Evolutionary conservation across 2,888 invertebrate genomes (phyloP).

Genomic region (Parthenolecanium corni): DNA sequence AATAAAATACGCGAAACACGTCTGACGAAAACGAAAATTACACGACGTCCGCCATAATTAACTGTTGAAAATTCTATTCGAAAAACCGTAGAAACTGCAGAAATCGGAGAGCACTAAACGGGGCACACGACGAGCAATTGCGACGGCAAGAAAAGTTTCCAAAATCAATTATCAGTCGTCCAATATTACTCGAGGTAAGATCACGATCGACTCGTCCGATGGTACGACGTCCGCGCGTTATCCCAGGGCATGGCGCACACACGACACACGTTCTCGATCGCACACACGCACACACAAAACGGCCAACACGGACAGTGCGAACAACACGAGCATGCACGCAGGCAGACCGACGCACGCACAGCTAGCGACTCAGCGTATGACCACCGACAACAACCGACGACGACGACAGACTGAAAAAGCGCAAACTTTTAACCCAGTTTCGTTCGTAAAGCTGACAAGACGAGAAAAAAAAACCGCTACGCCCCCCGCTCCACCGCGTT

Average conservation of each 20-base stretch:
- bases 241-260: too few relatives aligned
- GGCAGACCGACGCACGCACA: slow-evolving; percentile 5
- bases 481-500: background rate
- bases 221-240: too few relatives aligned
- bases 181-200: too few relatives aligned
- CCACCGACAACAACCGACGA: background rate
- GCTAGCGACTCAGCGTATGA: too few relatives aligned
- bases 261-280: too few relatives aligned
- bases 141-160: too few relatives aligned
- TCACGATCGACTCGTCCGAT: too few relatives aligned
- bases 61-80: too few relatives aligned
- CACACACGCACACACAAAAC: background rate
- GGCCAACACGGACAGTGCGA: background rate
- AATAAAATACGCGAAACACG: background rate
- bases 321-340: background rate
- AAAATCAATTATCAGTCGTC: too few relatives aligned
- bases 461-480: background rate
- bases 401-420: slow-evolving; percentile 12
- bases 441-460: background rate
- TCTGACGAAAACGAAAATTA: background rate
- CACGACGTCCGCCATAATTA: background rate
- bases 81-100: too few relatives aligned
- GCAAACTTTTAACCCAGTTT: slow-evolving; percentile 24
- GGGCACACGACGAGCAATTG: background rate
- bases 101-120: background rate